These are phyloP conservation scores for Xenops minutus DNA, from an alignment of 2,797 vertebrate species.

Conservation along the genomic window DNA sequence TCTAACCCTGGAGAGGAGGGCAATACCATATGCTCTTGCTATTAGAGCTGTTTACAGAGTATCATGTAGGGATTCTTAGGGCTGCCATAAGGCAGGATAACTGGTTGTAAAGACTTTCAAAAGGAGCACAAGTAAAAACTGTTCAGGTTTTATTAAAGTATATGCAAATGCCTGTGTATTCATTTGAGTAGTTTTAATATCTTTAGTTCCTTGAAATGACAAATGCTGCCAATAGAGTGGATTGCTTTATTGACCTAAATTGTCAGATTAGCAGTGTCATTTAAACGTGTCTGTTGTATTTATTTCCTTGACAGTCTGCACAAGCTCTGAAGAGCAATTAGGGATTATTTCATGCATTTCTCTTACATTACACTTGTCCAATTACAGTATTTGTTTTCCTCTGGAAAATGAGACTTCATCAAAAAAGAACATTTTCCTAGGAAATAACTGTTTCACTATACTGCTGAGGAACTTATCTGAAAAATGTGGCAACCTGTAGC, in stretches of 20 bases:
- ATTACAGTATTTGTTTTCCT: background rate
- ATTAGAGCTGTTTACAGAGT: background rate
- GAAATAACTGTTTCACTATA: background rate
- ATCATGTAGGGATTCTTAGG: background rate
- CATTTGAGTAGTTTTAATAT: background rate
- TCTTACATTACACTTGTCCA: background rate
- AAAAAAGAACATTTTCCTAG: background rate
- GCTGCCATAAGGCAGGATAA: background rate
- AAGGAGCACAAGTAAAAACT: background rate
- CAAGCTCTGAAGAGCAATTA: background rate
- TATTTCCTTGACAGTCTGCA: background rate
- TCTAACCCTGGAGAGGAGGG: background rate
- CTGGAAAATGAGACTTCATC: background rate
- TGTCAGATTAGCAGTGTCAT: background rate
- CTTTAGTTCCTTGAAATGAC: background rate
- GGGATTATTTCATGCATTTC: background rate
- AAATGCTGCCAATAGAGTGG: background rate
- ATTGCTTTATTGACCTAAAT: background rate
- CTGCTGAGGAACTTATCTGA: background rate
- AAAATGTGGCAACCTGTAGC: background rate
- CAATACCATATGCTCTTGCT: rapidly evolving
- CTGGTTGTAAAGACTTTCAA: background rate
- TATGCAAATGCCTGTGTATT: background rate
- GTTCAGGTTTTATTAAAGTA: background rate
- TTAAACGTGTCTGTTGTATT: background rate